Evolutionary conservation across 2,113 vertebrate genomes (phyloP).

Genomic region (Bagarius yarrelli): DNA sequence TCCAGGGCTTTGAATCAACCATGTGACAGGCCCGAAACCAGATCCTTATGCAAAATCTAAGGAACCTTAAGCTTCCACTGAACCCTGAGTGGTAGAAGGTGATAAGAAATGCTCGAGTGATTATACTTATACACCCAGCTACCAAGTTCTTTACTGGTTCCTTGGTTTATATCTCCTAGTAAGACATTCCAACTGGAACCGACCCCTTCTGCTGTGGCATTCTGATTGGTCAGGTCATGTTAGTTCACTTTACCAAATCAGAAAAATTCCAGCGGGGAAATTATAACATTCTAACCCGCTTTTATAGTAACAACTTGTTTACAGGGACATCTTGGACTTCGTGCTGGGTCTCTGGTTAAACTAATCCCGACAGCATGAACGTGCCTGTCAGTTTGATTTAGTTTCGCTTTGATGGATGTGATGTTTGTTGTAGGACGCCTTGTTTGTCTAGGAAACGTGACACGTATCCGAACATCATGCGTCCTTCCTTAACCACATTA

Average conservation of each 20-base stretch:
- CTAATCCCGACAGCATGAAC: neutral
- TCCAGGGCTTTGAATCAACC: neutral
- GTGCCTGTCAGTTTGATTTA: neutral
- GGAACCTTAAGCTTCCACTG: too few relatives aligned
- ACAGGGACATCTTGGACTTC: neutral
- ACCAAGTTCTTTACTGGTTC: too few relatives aligned
- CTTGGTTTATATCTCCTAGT: too few relatives aligned
- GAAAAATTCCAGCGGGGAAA: too few relatives aligned
- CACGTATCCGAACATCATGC: neutral
- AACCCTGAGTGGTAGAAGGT: too few relatives aligned
- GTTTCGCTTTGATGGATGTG: neutral
- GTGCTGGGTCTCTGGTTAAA: neutral
- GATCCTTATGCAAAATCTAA: neutral
- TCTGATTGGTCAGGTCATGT: too few relatives aligned
- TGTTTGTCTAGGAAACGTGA: neutral
- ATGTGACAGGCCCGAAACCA: too few relatives aligned
- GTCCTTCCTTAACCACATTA: constrained; percentile 4
- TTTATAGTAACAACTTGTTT: neutral
- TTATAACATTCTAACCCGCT: neutral
- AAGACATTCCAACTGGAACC: too few relatives aligned
- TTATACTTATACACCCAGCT: too few relatives aligned
- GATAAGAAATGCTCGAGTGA: too few relatives aligned
- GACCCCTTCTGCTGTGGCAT: too few relatives aligned
- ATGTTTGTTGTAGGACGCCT: neutral
- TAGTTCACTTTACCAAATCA: too few relatives aligned